Evolutionary conservation across 2,113 vertebrate species (phyloP), one percentile per base, ranked within the genome.

Genomic region (Centropus bengalensis): DNA sequence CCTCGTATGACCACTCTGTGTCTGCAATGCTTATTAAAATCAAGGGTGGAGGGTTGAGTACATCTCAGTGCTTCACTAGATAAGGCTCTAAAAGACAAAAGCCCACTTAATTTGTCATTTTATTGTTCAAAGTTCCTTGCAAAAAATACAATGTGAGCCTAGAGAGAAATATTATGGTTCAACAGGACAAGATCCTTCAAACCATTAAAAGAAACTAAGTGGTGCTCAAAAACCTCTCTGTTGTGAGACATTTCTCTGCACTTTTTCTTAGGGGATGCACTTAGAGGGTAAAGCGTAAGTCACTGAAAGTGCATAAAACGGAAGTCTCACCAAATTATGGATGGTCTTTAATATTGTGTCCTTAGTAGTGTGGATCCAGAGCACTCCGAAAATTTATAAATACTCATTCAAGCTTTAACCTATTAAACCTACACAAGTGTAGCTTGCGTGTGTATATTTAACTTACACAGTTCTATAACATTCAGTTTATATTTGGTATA

Each of bases 351-450:
- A 90, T 40, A 86, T 27, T 44, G 19, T 32, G 40, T 91, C 79
- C 76, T 96, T 75, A 86, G 56, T 1, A 1, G 49, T 95, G 52
- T 88, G 84, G 79, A 85, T 97, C 82, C 82, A 96, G 92, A 93
- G 60, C 81, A 74, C 83, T 85, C 86, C 69, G 52, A 70, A 71
- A 94, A 91, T 93, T 86, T 93, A 93, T 94, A 96, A 96, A 96
- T 91, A 91, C 64, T 90, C 90, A 76, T 83, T 91, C 88, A 88
- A 90, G 80, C 49, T 68, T 79, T 93, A 95, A 91, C 91, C 92
- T 95, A 83, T 88, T 94, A 96, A 96, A 96, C 85, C 82, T 82
- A 90, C 49, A 88, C 71, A 93, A 91, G 85, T 86, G 80, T 93
- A 2, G 1, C 82, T 73, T 1, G 60, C 44, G n/a, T 86, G 60